phyloP scores from a whole-genome alignment of 92 coral and sea anemone species.

The Muricea muricata region DNA sequence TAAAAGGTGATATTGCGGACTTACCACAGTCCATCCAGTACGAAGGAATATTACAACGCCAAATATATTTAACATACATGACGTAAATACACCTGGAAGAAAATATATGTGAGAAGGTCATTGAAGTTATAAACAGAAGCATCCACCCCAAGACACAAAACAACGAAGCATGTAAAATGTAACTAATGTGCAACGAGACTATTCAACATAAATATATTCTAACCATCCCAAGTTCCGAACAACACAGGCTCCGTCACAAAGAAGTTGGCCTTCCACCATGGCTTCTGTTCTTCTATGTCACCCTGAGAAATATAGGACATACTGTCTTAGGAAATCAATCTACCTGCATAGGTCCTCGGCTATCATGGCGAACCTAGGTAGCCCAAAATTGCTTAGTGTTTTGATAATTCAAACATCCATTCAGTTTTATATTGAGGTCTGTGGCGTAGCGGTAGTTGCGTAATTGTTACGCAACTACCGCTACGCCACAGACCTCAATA shows the following conservation, averaged over 20 bases:
- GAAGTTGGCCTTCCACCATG: conserved; percentile 99
- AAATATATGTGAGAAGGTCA: background rate
- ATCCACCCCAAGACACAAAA: too few relatives aligned
- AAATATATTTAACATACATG: conserved; percentile 96
- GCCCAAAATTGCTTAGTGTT: too few relatives aligned
- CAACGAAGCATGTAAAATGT: background rate
- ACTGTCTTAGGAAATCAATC: too few relatives aligned
- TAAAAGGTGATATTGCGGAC: background rate
- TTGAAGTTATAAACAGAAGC: too few relatives aligned
- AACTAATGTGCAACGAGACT: too few relatives aligned
- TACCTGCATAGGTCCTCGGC: too few relatives aligned
- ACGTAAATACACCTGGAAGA: conserved; percentile 88
- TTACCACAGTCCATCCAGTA: conserved; percentile 99
- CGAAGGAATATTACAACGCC: conserved; percentile 99
- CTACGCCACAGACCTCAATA: too few relatives aligned
- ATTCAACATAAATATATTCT: conserved; percentile 36
- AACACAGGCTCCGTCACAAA: conserved; percentile 90
- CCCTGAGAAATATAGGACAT: background rate
- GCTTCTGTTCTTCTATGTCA: conserved; percentile 59
- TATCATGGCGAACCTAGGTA: too few relatives aligned
- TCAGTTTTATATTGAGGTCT: too few relatives aligned
- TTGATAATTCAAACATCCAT: too few relatives aligned
- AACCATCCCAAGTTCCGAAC: conserved; percentile 99
- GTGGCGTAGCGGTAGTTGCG: too few relatives aligned
- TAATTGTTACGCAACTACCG: too few relatives aligned